Evolutionary conservation across 92 coral and sea anemone species (phyloP).

Genomic region (Paragorgia papillata): DNA sequence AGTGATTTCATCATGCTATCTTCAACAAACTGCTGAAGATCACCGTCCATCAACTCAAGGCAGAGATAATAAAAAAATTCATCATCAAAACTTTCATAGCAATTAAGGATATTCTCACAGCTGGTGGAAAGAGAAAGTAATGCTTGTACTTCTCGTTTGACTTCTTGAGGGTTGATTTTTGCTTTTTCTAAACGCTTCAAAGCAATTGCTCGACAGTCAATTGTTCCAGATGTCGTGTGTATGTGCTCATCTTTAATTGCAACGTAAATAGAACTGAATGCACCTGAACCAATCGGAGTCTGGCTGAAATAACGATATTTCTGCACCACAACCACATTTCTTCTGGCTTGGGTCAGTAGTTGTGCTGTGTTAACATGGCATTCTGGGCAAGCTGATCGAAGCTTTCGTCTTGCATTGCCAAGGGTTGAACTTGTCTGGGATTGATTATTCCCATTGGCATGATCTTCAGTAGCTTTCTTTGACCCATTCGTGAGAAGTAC

Average conservation of each 20-base stretch:
- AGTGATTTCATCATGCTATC: constrained; percentile 11
- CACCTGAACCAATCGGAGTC: constrained; percentile 56
- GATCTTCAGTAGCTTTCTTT: no score
- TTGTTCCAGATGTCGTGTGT: constrained; percentile 2
- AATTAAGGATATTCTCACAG: constrained; percentile 55
- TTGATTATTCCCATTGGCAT: no score
- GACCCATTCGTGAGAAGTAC: constrained; percentile 18
- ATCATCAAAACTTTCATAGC: constrained; percentile 41
- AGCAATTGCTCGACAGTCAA: constrained; percentile 62
- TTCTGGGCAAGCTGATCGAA: constrained; percentile 14
- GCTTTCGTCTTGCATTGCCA: not conserved
- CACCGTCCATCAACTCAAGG: constrained; percentile 73
- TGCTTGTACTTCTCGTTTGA: constrained; percentile 59
- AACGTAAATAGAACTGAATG: constrained; percentile 53
- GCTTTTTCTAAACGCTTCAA: constrained; percentile 56
- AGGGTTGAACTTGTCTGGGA: not conserved
- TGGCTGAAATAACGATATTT: constrained; percentile 49
- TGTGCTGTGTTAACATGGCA: not conserved
- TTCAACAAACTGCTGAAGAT: constrained; percentile 40
- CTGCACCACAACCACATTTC: constrained; percentile 8
- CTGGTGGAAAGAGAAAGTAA: constrained; percentile 37
- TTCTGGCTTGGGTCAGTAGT: not conserved
- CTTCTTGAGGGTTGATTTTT: constrained; percentile 15
- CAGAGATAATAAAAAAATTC: constrained; percentile 46
- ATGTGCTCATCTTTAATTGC: constrained; percentile 57